Evolutionary conservation across 2,888 invertebrate species (phyloP).

Genomic region (Hypomecis punctinalis): DNA sequence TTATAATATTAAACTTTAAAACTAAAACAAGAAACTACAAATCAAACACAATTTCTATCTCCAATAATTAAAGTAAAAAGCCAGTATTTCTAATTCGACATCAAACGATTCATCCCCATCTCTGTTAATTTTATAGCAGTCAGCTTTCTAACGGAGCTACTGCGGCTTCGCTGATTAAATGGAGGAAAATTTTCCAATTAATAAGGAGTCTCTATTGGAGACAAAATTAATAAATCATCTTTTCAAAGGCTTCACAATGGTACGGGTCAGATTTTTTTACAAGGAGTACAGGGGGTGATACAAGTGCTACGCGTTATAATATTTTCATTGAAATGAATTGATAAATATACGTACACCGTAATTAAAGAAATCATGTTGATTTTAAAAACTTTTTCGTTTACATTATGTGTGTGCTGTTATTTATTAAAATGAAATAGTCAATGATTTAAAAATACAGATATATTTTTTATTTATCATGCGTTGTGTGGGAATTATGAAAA

Average conservation of each 20-base stretch:
- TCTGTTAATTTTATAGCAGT: conserved; percentile 21
- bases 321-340: no score
- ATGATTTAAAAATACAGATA: no score
- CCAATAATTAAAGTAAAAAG: conserved; percentile 1
- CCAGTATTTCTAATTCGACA: conserved; percentile 8
- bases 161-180: conserved; percentile 43
- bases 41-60: neutral
- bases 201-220: conserved; percentile 47
- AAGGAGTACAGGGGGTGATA: conserved; percentile 44
- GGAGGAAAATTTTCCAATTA: conserved; percentile 49
- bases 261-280: conserved; percentile 56
- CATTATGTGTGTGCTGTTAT: no score
- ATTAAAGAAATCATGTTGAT: no score
- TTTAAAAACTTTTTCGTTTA: no score
- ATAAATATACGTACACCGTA: no score
- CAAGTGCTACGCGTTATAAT: conserved; percentile 22
- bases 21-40: no score
- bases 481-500: no score
- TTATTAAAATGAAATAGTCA: no score
- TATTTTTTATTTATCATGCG: no score
- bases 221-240: conserved; percentile 65
- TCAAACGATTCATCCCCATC: conserved; percentile 6
- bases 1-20: no score
- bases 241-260: conserved; percentile 55
- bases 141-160: conserved; percentile 27